Conservation (phyloP, 2,888 invertebrate genomes). For the Tachina grossa region DNA sequence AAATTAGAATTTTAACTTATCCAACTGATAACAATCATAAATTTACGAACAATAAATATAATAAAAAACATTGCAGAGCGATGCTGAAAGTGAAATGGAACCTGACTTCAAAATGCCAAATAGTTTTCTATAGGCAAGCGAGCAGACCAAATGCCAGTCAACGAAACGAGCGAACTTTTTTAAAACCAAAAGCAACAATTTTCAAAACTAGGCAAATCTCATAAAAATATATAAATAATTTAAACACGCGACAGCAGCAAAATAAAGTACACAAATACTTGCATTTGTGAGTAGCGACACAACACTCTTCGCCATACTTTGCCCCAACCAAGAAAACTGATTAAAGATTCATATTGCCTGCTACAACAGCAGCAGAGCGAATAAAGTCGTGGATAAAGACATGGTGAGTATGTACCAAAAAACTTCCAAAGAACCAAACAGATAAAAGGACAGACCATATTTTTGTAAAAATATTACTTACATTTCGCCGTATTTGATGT, state of each 20-base stretch:
- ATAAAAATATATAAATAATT: constrained; percentile 52
- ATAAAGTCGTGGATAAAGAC: constrained; percentile 45
- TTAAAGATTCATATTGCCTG: neutral
- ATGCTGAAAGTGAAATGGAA: neutral
- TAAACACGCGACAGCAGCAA: constrained; percentile 47
- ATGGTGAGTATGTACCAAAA: constrained; percentile 29
- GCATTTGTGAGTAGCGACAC: constrained; percentile 17
- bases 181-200: constrained; percentile 30
- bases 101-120: constrained; percentile 27
- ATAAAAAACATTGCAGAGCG: neutral
- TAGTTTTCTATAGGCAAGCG: neutral
- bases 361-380: neutral
- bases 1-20: neutral
- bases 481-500: neutral
- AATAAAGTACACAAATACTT: neutral
- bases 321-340: constrained; percentile 22
- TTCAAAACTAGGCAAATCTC: constrained; percentile 52
- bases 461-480: constrained; percentile 25
- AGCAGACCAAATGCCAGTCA: constrained; percentile 18
- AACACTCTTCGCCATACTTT: neutral
- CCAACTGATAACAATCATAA: no score
- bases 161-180: constrained; percentile 17
- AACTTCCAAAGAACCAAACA: constrained; percentile 32
- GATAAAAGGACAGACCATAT: constrained; percentile 34
- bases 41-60: neutral